phyloP scores from a whole-genome alignment of 1,140 invertebrate genomes.

The Chelonus insularis region DNA sequence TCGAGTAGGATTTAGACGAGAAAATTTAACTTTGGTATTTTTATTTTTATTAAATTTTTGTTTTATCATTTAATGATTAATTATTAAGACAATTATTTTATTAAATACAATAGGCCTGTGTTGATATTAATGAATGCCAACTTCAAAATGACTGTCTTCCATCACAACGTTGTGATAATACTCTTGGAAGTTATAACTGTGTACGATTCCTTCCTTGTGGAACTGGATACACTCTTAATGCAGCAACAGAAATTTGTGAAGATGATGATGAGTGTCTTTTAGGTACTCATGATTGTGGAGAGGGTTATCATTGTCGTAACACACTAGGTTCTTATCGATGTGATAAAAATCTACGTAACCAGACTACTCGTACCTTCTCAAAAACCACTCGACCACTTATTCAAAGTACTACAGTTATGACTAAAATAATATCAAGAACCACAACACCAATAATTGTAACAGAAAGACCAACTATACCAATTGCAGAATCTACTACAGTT shows the following conservation, averaged over 20 bases:
- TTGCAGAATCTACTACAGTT: neutral
- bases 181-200: constrained; percentile 83
- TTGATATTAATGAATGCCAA: constrained; percentile 71
- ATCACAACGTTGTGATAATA: constrained; percentile 87
- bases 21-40: constrained; percentile 56
- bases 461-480: constrained; percentile 12
- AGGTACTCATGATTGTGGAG: constrained; percentile 80
- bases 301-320: constrained; percentile 83
- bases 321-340: constrained; percentile 80
- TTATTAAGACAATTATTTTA: neutral
- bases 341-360: constrained; percentile 56
- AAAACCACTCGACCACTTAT: constrained; percentile 13
- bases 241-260: constrained; percentile 82
- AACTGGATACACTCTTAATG: constrained; percentile 94
- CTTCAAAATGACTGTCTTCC: constrained; percentile 63
- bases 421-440: constrained; percentile 3
- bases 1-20: constrained; percentile 59
- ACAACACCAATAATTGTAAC: neutral
- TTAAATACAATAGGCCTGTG: constrained; percentile 48
- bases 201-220: constrained; percentile 85
- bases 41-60: neutral
- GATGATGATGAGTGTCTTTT: constrained; percentile 92
- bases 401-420: neutral
- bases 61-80: neutral
- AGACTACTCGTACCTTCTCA: neutral